phyloP scores from a whole-genome alignment of 2,113 vertebrate species.

The Pseudonaja textilis region DNA sequence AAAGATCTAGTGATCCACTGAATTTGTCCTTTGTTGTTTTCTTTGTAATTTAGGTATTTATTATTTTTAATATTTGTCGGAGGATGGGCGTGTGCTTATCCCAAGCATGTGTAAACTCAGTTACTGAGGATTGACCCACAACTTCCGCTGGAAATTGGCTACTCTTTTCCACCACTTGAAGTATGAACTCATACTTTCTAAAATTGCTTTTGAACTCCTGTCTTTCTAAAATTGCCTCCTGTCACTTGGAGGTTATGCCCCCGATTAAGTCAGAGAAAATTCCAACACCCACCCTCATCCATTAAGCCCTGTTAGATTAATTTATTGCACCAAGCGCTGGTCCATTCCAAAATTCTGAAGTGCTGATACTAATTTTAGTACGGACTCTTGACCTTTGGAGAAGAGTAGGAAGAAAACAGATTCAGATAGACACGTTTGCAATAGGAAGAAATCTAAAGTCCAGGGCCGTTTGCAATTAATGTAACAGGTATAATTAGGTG shows the following conservation, averaged over 20 bases:
- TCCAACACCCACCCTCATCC: background rate
- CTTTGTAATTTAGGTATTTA: no score
- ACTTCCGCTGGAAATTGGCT: no score
- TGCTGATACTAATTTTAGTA: background rate
- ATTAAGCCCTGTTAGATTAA: background rate
- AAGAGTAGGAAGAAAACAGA: background rate
- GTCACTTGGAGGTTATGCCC: background rate
- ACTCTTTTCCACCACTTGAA: background rate
- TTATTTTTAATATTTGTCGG: no score
- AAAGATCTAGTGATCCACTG: no score
- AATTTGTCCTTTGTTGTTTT: no score
- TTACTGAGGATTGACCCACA: no score
- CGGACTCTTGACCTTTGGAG: background rate
- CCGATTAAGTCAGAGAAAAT: background rate
- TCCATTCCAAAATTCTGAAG: background rate
- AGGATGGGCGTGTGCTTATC: no score
- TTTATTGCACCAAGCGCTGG: background rate
- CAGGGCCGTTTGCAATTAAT: background rate
- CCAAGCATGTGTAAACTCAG: no score
- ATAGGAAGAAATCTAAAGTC: background rate
- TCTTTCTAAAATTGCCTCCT: background rate
- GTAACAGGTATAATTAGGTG: slow-evolving; percentile 8
- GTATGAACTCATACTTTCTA: background rate
- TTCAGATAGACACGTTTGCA: background rate
- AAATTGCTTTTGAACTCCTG: background rate